A percentile compares a stretch with the other conserved stretches of the same genome.
phyloP scores from a whole-genome alignment of 2,797 vertebrate genomes.

The Ctenosaura bakeri region DNA sequence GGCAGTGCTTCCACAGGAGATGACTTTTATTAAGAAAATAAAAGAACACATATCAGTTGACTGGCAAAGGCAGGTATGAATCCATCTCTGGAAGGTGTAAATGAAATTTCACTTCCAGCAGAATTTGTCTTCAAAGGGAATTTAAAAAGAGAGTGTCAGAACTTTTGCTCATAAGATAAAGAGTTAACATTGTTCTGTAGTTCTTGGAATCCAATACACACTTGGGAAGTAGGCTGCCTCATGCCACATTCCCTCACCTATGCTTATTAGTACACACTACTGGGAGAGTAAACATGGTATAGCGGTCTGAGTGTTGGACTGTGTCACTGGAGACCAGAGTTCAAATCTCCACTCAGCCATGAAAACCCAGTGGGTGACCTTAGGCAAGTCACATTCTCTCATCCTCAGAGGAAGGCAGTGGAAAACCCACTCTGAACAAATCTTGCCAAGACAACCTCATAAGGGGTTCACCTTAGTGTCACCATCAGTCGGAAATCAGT shows the following conservation, averaged over 20 bases:
- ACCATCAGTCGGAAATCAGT: too few species aligned
- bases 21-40: neutral
- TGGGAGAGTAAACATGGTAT: too few species aligned
- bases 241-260: constrained; percentile 6
- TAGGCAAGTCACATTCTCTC: too few species aligned
- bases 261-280: constrained; percentile 56
- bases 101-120: neutral
- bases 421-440: too few species aligned
- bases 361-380: too few species aligned
- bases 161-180: neutral
- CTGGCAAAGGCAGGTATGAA: constrained; percentile 21
- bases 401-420: too few species aligned
- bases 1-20: neutral
- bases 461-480: too few species aligned
- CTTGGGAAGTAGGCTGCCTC: neutral
- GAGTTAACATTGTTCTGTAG: neutral
- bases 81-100: neutral
- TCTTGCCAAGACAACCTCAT: too few species aligned
- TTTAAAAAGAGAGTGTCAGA: neutral
- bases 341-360: too few species aligned
- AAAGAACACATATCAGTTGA: neutral
- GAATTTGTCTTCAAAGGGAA: neutral
- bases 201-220: constrained; percentile 5
- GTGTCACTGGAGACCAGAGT: too few species aligned
- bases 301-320: too few species aligned